phyloP scores from a whole-genome alignment of 2,113 vertebrate species.

The Pygoscelis adeliae region DNA sequence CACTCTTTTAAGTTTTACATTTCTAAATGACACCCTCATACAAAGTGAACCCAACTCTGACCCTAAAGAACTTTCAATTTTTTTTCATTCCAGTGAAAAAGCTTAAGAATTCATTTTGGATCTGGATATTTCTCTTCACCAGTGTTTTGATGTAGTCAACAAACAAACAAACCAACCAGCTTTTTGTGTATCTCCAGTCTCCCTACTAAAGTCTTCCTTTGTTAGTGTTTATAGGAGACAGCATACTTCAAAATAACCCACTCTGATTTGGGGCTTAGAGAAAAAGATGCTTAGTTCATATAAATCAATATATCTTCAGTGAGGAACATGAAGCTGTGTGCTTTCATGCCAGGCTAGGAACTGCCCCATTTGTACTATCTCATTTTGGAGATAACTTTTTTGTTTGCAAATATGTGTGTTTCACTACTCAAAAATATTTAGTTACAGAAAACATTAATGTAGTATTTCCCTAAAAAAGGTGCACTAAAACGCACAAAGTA shows the following conservation, averaged over 20 bases:
- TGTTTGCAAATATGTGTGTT: not conserved
- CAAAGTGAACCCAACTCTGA: not conserved
- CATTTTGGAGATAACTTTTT: not conserved
- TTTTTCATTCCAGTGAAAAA: not conserved
- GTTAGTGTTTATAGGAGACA: not conserved
- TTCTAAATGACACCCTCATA: not conserved
- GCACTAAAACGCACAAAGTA: not conserved
- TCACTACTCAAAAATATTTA: not conserved
- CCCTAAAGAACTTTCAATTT: not conserved
- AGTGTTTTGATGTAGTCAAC: not conserved
- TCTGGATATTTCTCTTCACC: not conserved
- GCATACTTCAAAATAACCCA: not conserved
- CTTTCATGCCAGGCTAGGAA: not conserved
- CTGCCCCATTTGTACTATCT: not conserved
- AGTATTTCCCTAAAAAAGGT: not conserved
- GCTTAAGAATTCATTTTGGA: not conserved
- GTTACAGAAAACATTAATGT: not conserved
- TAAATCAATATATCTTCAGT: conserved; percentile 25
- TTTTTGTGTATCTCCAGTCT: not conserved
- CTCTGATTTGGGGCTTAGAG: not conserved
- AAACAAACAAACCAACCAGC: not conserved
- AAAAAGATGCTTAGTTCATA: not conserved
- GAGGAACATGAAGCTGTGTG: not conserved
- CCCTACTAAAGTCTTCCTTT: not conserved
- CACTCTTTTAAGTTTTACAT: not conserved